Base-by-base conservation (phyloP, 2,113 vertebrate species). In the Ochotona curzoniae region DNA sequence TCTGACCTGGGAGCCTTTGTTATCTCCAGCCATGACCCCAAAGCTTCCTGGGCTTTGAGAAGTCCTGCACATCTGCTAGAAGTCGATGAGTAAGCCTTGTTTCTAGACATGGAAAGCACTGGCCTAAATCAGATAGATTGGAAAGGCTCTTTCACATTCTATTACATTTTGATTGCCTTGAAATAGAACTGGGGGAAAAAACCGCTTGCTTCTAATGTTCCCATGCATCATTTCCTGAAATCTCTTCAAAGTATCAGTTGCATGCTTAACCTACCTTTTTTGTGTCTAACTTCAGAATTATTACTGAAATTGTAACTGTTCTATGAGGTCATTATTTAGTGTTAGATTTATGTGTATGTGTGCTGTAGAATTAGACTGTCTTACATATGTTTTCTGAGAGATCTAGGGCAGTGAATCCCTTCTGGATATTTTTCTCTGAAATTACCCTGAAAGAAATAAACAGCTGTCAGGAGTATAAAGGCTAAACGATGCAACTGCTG, bases 321-420 rank as follows among this genome's bases (percentile, higher is more conserved):
- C 93, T 70, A 35, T 90, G 32, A 86, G 93, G 80, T 75, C 35
- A 93, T 96, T 95, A 96, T 93, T 94, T 96, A 96, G 67, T 92
- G 94, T 91, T 96, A 30, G 35, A 10, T 44, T 94, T 94, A 94
- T 90, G 51, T 71, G 89, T 44, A 93, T 94, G 94, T 90, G 51
- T 71, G 89, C 96, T 28, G 95, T 97, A 93, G 96, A 98, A 97
- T 95, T 89, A 93, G 96, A 97, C 93, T 97, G 96, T 97, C 96
- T 97, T 98, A 98, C 98, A 98, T 98, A 98, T 97, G 97, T 98
- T 98, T 98, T 97, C 97, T 98, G 98, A 98, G 98, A 98, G 98
- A 98, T 98, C 97, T 98, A 94, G 98, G 98, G 83, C 98, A 98
- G 96, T 51, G 96, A 98, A 98, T 96, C 97, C 97, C 98, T 98